A percentile compares a stretch with the other conserved stretches of the same genome.
phyloP scores from a whole-genome alignment of 2,797 vertebrate species.

The Clarias pachynema region DNA sequence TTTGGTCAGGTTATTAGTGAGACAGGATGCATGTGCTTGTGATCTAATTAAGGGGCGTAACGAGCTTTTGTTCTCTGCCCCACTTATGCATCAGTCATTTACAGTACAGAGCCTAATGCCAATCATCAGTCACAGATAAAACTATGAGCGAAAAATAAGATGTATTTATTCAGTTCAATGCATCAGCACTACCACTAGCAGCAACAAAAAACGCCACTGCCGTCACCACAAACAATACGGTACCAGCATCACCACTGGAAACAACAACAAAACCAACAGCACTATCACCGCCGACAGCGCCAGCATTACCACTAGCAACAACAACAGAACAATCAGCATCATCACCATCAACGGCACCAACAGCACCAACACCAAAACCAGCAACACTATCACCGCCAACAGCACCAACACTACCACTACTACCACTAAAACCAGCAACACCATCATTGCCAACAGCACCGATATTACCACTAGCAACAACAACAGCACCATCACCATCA shows the following conservation, averaged over 20 bases:
- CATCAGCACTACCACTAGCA: neutral
- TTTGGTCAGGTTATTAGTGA: slow-evolving; percentile 38
- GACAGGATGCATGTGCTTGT: slow-evolving; percentile 33
- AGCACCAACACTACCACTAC: neutral
- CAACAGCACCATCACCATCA: neutral
- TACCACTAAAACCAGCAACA: neutral
- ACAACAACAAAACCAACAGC: neutral
- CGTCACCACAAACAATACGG: neutral
- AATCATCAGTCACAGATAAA: neutral
- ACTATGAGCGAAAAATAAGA: neutral
- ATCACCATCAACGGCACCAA: too few species aligned
- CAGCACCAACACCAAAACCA: neutral
- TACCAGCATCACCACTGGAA: neutral
- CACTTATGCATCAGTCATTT: slow-evolving; percentile 12
- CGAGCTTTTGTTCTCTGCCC: slow-evolving; percentile 1
- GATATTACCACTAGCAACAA: neutral
- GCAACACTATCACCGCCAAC: neutral
- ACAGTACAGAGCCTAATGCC: slow-evolving; percentile 2
- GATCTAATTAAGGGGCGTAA: slow-evolving; percentile 38
- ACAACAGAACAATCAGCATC: neutral
- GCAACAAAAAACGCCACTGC: neutral
- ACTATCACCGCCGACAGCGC: neutral
- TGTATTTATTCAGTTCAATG: neutral
- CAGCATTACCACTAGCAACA: neutral
- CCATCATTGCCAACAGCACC: neutral